phyloP scores from a whole-genome alignment of 1,140 invertebrate genomes.

The Macrotrachela quadricornifera region DNA sequence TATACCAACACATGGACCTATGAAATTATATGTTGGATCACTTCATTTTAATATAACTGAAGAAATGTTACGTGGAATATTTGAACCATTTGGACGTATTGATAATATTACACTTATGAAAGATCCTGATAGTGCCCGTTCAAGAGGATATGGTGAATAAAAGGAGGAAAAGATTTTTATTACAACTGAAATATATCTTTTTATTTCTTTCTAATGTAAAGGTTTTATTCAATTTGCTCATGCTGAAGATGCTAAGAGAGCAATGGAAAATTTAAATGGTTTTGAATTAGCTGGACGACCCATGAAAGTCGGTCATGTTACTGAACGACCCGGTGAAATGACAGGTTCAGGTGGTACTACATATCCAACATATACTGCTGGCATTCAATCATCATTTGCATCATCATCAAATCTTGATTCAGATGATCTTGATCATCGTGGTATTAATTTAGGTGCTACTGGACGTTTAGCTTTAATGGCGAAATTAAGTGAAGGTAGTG shows the following conservation, averaged over 20 bases:
- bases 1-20: slow-evolving; percentile 63
- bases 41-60: slow-evolving; percentile 97
- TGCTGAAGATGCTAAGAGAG: slow-evolving; percentile 92
- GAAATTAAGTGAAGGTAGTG: slow-evolving; percentile 83
- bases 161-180: too few species aligned
- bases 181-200: too few species aligned
- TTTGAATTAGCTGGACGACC: slow-evolving; percentile 90
- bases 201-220: too few species aligned
- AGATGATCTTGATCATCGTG: slow-evolving; percentile 79
- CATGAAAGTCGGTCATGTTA: slow-evolving; percentile 98
- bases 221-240: slow-evolving; percentile 62
- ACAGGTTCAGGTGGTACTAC: too few species aligned
- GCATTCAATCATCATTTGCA: too few species aligned
- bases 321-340: too few species aligned
- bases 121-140: slow-evolving; percentile 80
- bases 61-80: slow-evolving; percentile 91
- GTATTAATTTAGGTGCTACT: slow-evolving; percentile 82
- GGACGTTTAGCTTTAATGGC: slow-evolving; percentile 89
- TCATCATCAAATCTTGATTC: slow-evolving; percentile 68
- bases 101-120: slow-evolving; percentile 85
- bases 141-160: slow-evolving; percentile 91
- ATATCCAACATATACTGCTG: slow-evolving; percentile 12
- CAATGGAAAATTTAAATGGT: slow-evolving; percentile 90
- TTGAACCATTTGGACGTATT: slow-evolving; percentile 91
- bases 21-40: slow-evolving; percentile 86